Base-by-base conservation (phyloP, 2,113 vertebrate species). In the Furnarius figulus region DNA sequence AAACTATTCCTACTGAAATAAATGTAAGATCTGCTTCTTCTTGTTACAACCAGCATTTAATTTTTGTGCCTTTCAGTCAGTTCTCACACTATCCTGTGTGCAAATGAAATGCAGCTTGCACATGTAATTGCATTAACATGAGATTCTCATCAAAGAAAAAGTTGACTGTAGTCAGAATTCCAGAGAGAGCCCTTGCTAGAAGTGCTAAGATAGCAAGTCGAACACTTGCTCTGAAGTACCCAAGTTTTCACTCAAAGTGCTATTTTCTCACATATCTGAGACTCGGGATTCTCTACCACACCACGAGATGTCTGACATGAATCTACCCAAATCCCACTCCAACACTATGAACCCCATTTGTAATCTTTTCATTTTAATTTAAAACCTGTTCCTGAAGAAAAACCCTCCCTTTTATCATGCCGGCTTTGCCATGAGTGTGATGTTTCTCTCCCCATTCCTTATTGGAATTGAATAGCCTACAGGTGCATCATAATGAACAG, bases 401-500 rank as follows among this genome's bases (percentile, higher is more conserved):
- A 44, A 4, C 4, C 22, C 22, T 78, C 53, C 27, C 59, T 91
- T 96, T 87, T 78, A 77, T 77, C 73, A n/a, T 3, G 39, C 47
- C 3, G 2, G 15, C 39, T 95, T 87, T 88, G 49, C 84, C 75
- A 71, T 37, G 80, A 4, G 72, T 85, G 37, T 72, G 85, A 89
- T 89, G 77, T 65, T 96, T 89, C 71, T 93, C 88, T 80, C 79
- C 21, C 61, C 71, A 31, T 37, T 59, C 79, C 67, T 79, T 73
- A 55, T 2, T 88, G 89, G 90, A 96, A 92, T 4, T 19, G 55
- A 78, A 83, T 49, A 63, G 76, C 95, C 94, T 92, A 58, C 44
- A 87, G 96, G 83, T 47, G 82, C 81, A 67, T 63, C 73, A 3
- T 79, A 88, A 97, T 81, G 91, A 96, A 70, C 65, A 63, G 70